Base-by-base conservation (phyloP, 1,140 invertebrate genomes). In the Reticulitermes speratus region DNA sequence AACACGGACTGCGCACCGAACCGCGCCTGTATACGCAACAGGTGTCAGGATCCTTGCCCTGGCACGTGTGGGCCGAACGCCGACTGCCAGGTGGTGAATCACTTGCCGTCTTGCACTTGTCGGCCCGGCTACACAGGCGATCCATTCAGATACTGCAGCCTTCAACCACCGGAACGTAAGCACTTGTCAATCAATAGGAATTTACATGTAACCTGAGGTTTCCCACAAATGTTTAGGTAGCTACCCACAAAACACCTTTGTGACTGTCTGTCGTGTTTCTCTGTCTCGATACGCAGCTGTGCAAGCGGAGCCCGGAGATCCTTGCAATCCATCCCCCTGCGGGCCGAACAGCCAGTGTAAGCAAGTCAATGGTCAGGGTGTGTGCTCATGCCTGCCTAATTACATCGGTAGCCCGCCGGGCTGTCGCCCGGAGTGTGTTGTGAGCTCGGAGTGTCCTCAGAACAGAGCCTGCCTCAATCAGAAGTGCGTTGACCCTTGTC, bases 401-500 rank as follows among this genome's bases (percentile, higher is more conserved):
- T 87, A 88, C 84, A 84, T 88, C 55, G 89, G 89, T 84, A 89
- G 85, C 88, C 90, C 89, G 48, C 89, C 48, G 86, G 87, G 87
- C 52, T 91, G 91, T 87, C 85, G 88, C 44, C 90, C 90, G 0
- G 90, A 91, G 83, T 91, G 90, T 84, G 87, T 90, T 19, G 86
- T 89, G 5, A 90, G 90, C 87, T 88, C 89, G 30, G 90, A 91
- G 82, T 91, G 90, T 86, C 89, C 90, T 38, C 87, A 88, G 84
- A 88, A 88, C 65, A 88, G 86, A 83, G 90, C 94, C 30, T 95
- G 95, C 89, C 90, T 94, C 44, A 93, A 93, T 89, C 91, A 93
- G 87, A 94, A 94, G 91, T 96, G 95, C 89, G 90, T 90, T n/a
- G 92, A 94, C 88, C 94, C 94, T n/a, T 95, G 94, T 87, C 90